A percentile compares a stretch with the other conserved stretches of the same genome.
Conservation (phyloP, 2,797 vertebrate genomes). For the Bradypodion pumilum region DNA sequence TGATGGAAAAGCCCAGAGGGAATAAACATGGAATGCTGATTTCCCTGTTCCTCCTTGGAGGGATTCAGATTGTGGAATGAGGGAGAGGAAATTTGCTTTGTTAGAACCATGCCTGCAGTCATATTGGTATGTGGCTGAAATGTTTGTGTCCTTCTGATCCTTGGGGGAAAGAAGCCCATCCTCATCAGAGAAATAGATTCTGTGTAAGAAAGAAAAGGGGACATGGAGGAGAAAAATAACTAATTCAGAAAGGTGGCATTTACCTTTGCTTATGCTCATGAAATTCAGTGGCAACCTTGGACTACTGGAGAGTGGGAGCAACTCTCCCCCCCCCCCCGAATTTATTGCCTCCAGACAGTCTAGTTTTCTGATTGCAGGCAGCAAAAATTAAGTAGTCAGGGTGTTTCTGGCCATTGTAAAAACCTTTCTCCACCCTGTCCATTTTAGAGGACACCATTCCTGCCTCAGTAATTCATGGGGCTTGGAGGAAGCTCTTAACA, state of each 20-base stretch:
- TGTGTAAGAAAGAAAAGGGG: background rate
- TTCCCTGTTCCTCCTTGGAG: background rate
- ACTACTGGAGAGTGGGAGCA: constrained; percentile 25
- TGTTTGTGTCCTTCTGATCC: background rate
- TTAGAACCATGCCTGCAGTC: accelerated
- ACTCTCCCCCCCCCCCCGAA: constrained; percentile 32
- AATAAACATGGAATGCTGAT: background rate
- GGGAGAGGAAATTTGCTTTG: background rate
- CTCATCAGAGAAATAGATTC: background rate
- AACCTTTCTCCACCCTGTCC: background rate
- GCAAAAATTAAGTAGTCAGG: constrained; percentile 55
- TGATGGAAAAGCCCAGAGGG: constrained; percentile 28
- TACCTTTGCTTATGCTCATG: constrained; percentile 47
- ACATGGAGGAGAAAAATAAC: constrained; percentile 22
- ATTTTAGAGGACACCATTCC: accelerated
- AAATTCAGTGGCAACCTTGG: constrained; percentile 57
- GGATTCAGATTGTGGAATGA: accelerated
- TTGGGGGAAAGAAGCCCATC: constrained; percentile 2
- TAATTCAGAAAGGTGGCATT: constrained; percentile 25
- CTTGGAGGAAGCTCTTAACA: accelerated
- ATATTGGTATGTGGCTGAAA: background rate
- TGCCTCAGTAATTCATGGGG: accelerated
- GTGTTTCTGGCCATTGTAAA: constrained; percentile 21
- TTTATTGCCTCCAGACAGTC: constrained; percentile 76
- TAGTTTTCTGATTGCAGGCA: constrained; percentile 73